A percentile compares a stretch with the other conserved stretches of the same genome.
These are phyloP conservation scores for Urocitellus parryii DNA, from an alignment of 2,113 vertebrate species.

Conservation along the genomic window DNA sequence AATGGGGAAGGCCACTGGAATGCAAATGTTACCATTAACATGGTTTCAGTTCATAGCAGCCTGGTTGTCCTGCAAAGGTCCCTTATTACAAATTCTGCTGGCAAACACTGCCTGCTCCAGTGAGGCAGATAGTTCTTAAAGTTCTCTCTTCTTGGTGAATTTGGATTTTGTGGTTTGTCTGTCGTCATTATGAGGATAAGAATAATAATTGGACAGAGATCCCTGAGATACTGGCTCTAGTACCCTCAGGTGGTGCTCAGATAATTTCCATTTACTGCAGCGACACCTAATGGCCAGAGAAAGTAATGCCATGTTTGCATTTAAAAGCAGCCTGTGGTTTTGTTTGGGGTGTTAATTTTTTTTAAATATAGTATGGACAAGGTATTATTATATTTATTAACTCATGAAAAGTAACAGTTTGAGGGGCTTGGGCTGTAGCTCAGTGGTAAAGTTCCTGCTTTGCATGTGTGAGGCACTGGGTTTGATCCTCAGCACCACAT, in stretches of 20 bases:
- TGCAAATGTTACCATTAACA: conserved; percentile 63
- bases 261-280: conserved; percentile 56
- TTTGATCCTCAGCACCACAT: too few relatives aligned
- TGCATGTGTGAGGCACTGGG: too few relatives aligned
- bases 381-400: conserved; percentile 52
- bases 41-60: conserved; percentile 28
- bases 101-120: conserved; percentile 18
- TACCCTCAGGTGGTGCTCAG: not conserved
- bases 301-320: conserved; percentile 34
- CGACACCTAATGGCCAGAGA: conserved; percentile 72
- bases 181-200: not conserved
- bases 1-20: conserved; percentile 57
- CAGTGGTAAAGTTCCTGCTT: too few relatives aligned
- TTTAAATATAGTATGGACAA: not conserved
- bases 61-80: conserved; percentile 15
- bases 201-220: not conserved
- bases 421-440: not conserved
- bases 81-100: conserved; percentile 25
- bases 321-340: conserved; percentile 11
- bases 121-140: not conserved
- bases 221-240: not conserved
- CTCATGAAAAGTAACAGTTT: conserved; percentile 37
- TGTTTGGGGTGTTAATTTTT: not conserved
- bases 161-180: conserved; percentile 36
- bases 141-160: conserved; percentile 40